These are phyloP conservation scores for Plectrocnemia conspersa DNA, from an alignment of 1,140 invertebrate species.

Conservation along the genomic window DNA sequence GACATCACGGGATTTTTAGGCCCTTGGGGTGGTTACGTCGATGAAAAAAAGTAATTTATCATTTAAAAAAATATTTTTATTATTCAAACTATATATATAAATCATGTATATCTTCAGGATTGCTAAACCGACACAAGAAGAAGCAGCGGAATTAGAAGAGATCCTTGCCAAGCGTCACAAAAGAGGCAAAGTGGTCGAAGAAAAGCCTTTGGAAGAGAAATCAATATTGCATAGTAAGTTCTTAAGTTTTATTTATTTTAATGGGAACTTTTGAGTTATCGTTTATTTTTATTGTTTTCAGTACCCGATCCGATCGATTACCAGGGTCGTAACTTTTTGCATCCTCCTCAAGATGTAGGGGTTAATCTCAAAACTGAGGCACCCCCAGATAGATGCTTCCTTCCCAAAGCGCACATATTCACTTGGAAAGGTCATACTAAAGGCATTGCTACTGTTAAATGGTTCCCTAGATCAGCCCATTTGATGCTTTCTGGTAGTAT, in stretches of 20 bases:
- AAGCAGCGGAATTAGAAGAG: conserved; percentile 89
- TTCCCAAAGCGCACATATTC: conserved; percentile 95
- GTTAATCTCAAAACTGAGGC: conserved; percentile 90
- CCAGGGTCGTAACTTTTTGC: conserved; percentile 92
- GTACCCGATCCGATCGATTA: conserved; percentile 95
- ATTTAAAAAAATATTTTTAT: background rate
- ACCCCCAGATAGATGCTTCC: conserved; percentile 92
- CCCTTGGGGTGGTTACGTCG: conserved; percentile 93
- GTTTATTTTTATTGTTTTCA: conserved; percentile 47
- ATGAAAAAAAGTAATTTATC: conserved; percentile 66
- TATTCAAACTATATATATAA: background rate
- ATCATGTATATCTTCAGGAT: conserved; percentile 48
- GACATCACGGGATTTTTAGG: conserved; percentile 95
- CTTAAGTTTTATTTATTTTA: conserved; percentile 8
- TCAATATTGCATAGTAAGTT: conserved; percentile 87
- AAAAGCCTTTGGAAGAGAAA: conserved; percentile 92
- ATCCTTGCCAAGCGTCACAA: conserved; percentile 89
- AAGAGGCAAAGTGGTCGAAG: conserved; percentile 74
- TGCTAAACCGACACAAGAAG: conserved; percentile 86
- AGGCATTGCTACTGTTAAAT: conserved; percentile 91
- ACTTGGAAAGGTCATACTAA: conserved; percentile 97
- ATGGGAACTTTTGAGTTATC: conserved; percentile 1
- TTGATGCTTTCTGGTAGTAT: conserved; percentile 92
- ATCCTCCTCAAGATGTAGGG: conserved; percentile 91
- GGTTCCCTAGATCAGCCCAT: conserved; percentile 94